phyloP scores from a whole-genome alignment of 2,888 invertebrate genomes.

The Anodontia alba region DNA sequence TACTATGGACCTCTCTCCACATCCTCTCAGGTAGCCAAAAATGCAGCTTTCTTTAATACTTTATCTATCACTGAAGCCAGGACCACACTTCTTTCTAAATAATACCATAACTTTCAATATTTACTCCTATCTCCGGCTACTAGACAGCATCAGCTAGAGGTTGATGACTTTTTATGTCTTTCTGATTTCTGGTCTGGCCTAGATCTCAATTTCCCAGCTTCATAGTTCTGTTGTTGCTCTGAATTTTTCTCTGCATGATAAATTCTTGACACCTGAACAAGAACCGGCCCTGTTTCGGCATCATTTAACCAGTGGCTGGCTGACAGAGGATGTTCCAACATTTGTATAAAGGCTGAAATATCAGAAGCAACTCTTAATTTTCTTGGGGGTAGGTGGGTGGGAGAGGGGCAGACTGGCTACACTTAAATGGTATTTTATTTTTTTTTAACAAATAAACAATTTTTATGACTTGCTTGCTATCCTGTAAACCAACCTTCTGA shows the following conservation, averaged over 20 bases:
- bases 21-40: no score
- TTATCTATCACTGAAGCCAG: no score
- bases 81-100: no score
- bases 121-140: no score
- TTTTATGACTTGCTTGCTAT: no score
- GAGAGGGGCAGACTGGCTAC: constrained; percentile 53
- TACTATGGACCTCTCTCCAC: no score
- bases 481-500: no score
- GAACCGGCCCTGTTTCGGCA: constrained; percentile 89
- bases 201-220: constrained; percentile 12
- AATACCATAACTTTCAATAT: no score
- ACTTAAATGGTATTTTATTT: background rate
- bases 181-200: background rate
- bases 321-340: constrained; percentile 88
- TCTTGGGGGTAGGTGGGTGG: no score
- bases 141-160: background rate
- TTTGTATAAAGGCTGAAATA: constrained; percentile 89
- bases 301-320: constrained; percentile 89
- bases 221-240: constrained; percentile 55
- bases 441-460: background rate
- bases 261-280: constrained; percentile 88
- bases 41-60: no score
- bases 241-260: constrained; percentile 83
- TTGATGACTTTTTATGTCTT: background rate
- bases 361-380: no score